Evolutionary conservation across 1,140 invertebrate species (phyloP).

Genomic region (Neodiprion pinetum): DNA sequence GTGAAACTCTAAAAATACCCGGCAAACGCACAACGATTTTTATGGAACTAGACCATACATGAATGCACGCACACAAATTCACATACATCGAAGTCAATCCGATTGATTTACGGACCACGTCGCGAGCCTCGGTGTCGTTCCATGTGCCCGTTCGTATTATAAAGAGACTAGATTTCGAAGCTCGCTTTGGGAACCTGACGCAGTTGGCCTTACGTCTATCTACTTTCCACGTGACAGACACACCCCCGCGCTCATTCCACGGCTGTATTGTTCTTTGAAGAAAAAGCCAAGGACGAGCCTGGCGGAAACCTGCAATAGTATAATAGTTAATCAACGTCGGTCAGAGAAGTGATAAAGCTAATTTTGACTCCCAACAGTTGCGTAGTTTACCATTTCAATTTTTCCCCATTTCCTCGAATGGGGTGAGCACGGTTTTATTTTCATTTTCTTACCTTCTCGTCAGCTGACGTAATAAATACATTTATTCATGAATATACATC

Average conservation of each 20-base stretch:
- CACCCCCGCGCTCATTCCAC: too few species aligned
- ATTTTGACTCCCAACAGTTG: not conserved
- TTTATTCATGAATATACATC: constrained; percentile 1
- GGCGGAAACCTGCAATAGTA: not conserved
- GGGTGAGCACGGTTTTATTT: not conserved
- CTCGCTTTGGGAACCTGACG: too few species aligned
- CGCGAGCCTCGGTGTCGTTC: too few species aligned
- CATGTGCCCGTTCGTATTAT: too few species aligned
- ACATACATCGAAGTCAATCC: too few species aligned
- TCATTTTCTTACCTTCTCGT: not conserved
- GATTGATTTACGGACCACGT: too few species aligned
- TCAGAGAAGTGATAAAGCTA: not conserved
- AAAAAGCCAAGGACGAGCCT: too few species aligned
- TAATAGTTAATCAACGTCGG: not conserved
- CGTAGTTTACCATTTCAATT: not conserved
- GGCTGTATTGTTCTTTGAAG: too few species aligned
- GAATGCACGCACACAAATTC: too few species aligned
- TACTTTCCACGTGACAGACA: too few species aligned
- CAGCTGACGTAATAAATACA: not conserved
- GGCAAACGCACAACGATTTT: not conserved
- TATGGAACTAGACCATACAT: not conserved
- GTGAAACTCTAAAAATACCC: not conserved
- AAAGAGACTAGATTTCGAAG: too few species aligned
- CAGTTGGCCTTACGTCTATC: too few species aligned
- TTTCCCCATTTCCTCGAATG: not conserved